phyloP scores from a whole-genome alignment of 2,113 vertebrate genomes.

The Anthoscopus minutus region DNA sequence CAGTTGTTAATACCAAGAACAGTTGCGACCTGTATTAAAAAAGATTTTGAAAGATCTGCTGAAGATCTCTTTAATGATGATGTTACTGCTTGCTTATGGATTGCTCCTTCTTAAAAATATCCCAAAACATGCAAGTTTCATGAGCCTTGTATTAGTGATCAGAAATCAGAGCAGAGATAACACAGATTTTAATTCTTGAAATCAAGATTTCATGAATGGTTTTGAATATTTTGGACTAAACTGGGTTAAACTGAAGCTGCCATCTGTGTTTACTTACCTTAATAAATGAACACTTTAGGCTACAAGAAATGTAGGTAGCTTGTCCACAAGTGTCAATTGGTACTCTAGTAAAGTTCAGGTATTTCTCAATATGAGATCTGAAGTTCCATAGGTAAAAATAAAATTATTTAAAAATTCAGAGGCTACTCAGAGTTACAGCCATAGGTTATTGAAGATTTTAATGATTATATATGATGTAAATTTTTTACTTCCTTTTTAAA shows the following conservation, averaged over 20 bases:
- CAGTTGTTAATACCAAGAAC: background rate
- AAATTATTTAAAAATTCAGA: background rate
- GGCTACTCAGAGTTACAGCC: background rate
- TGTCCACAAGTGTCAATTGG: background rate
- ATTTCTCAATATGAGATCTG: background rate
- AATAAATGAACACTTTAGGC: background rate
- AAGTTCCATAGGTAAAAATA: background rate
- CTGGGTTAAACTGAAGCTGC: background rate
- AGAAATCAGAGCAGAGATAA: background rate
- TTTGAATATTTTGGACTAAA: background rate
- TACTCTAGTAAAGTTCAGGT: background rate
- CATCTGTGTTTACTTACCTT: background rate
- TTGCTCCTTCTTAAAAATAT: background rate
- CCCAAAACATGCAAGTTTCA: background rate
- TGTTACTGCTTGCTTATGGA: background rate
- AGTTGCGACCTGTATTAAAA: accelerated
- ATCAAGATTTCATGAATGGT: background rate
- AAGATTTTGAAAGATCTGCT: background rate
- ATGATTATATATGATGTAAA: too few relatives aligned
- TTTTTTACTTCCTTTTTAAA: too few relatives aligned
- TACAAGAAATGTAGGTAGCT: background rate
- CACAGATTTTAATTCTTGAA: background rate
- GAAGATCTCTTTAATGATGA: background rate
- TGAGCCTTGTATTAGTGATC: background rate
- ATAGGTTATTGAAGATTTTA: background rate